Percentiles rank a stretch among this genome's conserved stretches.
Evolutionary conservation across 2,888 invertebrate genomes (phyloP).

Genomic region (Cataglyphis altisquamis): DNA sequence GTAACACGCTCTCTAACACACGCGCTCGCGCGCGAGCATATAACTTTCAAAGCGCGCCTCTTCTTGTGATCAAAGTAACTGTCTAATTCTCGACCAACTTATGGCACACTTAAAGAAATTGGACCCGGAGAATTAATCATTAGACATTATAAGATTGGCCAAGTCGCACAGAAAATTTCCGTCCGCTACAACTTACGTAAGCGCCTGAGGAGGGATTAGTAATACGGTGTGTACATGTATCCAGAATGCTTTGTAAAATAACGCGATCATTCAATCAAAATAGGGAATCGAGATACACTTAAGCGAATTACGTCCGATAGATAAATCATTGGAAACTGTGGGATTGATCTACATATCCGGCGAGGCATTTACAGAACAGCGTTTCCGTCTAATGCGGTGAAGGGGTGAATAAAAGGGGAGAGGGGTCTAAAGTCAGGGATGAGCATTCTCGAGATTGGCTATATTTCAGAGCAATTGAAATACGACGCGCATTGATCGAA

Average conservation of each 20-base stretch:
- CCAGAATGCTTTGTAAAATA: slow-evolving; percentile 56
- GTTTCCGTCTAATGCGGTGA: slow-evolving; percentile 64
- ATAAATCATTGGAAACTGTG: slow-evolving; percentile 84
- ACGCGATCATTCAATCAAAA: slow-evolving; percentile 79
- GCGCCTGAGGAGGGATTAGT: slow-evolving; percentile 15
- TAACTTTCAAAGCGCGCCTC: slow-evolving; percentile 42
- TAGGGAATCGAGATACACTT: slow-evolving; percentile 85
- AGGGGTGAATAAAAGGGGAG: slow-evolving; percentile 45
- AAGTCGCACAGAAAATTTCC: slow-evolving; percentile 20
- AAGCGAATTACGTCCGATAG: slow-evolving; percentile 84
- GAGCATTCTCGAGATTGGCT: slow-evolving; percentile 83
- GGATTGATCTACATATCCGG: slow-evolving; percentile 85
- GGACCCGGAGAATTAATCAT: slow-evolving; percentile 36
- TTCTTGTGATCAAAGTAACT: slow-evolving; percentile 42
- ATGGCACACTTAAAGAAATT: slow-evolving; percentile 46
- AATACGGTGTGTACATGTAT: slow-evolving; percentile 3
- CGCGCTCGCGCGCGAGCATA: neutral
- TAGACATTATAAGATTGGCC: slow-evolving; percentile 43
- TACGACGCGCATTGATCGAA: slow-evolving; percentile 65
- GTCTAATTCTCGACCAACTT: slow-evolving; percentile 39
- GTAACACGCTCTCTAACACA: neutral
- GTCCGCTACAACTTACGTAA: slow-evolving; percentile 15
- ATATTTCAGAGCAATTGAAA: slow-evolving; percentile 73
- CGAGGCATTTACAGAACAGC: slow-evolving; percentile 75
- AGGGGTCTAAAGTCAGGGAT: slow-evolving; percentile 80